Conservation (phyloP, 2,113 vertebrate species). For the Psophia crepitans region DNA sequence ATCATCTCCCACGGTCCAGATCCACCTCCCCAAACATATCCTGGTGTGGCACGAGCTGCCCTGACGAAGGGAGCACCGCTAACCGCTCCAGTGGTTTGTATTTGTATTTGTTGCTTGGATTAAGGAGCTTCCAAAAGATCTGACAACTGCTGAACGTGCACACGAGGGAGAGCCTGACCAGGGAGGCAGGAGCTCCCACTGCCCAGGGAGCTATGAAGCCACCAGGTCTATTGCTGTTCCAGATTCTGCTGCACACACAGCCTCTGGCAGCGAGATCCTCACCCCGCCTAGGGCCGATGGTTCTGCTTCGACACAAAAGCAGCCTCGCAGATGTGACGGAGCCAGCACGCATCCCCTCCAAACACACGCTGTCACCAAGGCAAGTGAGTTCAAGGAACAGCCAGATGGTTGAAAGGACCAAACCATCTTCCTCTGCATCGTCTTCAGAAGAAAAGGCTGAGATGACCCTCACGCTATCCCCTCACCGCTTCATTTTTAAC, state of each 20-base stretch:
- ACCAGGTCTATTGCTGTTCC: background rate
- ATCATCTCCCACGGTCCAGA: background rate
- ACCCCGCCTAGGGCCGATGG: accelerated
- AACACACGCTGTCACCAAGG: accelerated
- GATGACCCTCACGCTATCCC: accelerated
- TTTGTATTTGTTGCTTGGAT: background rate
- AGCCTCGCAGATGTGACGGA: accelerated
- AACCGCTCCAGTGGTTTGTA: background rate
- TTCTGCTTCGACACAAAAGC: background rate
- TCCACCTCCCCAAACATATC: background rate
- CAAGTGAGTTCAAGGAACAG: accelerated
- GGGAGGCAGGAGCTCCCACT: background rate
- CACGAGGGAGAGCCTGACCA: accelerated
- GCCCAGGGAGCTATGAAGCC: background rate
- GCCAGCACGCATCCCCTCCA: background rate
- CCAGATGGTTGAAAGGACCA: accelerated
- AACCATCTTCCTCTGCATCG: accelerated
- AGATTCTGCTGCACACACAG: accelerated
- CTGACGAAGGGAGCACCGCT: background rate
- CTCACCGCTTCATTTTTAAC: accelerated
- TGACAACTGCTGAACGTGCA: background rate
- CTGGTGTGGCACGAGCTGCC: background rate
- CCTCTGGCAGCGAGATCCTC: background rate
- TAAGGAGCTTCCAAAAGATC: background rate
- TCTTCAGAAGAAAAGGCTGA: background rate